A percentile compares a stretch with the other conserved stretches of the same genome.
These are phyloP conservation scores for Amphiprion ocellaris DNA, from an alignment of 2,113 vertebrate genomes.

Conservation along the genomic window DNA sequence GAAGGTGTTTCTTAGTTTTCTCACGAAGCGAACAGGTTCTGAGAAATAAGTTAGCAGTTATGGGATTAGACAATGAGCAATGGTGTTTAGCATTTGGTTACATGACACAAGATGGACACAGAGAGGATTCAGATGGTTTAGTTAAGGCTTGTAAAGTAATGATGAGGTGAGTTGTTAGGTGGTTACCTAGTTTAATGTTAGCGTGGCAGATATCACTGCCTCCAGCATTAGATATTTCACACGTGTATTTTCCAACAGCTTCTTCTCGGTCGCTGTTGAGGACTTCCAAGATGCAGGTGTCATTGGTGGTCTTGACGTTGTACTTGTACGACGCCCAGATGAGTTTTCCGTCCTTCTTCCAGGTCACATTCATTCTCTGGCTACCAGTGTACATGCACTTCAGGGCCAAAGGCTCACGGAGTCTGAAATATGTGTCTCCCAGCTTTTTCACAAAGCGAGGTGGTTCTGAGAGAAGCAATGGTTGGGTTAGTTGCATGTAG, in stretches of 20 bases:
- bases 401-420: slow-evolving; percentile 49
- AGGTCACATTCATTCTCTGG: slow-evolving; percentile 86
- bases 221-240: slow-evolving; percentile 43
- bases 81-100: too few relatives aligned
- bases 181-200: slow-evolving; percentile 54
- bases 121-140: too few relatives aligned
- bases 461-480: slow-evolving; percentile 57
- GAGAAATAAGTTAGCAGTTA: neutral
- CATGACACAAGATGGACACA: too few relatives aligned
- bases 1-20: slow-evolving; percentile 70
- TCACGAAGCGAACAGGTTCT: slow-evolving; percentile 60
- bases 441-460: slow-evolving; percentile 46
- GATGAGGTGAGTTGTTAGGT: too few relatives aligned
- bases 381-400: slow-evolving; percentile 81
- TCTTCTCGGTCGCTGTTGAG: slow-evolving; percentile 85
- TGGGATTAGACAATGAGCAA: too few relatives aligned
- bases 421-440: slow-evolving; percentile 80
- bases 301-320: slow-evolving; percentile 36
- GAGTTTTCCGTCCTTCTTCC: slow-evolving; percentile 90
- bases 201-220: slow-evolving; percentile 54
- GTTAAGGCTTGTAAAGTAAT: too few relatives aligned
- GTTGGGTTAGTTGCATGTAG: slow-evolving; percentile 31
- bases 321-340: slow-evolving; percentile 82
- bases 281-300: slow-evolving; percentile 84
- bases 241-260: slow-evolving; percentile 75